Base-by-base conservation (phyloP, 1,140 invertebrate genomes). In the Musca domestica region DNA sequence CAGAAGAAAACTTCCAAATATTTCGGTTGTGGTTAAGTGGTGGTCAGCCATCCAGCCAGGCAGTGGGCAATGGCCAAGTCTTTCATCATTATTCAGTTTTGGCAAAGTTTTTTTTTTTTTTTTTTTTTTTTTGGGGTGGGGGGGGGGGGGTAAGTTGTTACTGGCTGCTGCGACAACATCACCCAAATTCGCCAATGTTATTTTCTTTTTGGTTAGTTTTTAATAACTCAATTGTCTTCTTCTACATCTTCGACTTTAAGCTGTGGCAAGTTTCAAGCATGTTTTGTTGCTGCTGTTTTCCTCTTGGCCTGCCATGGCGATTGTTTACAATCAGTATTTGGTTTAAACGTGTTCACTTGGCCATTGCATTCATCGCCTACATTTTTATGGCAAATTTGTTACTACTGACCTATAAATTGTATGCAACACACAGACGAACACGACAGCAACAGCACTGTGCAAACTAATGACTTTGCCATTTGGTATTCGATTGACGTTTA, bases 401-500 rank as follows among this genome's bases (percentile, higher is more conserved):
- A 76, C 77, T 76, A 79, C 77, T 79, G 77, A 79, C 77, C 77
- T 79, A 79, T 79, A 79, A 79, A 79, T 77, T 79, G 25, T 61
- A 61, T 61, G 56, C 56, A n/a, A 61, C 34, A 41, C 34, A 41
- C 27, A 30, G 3, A 41, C 5, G 3, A 14, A 4, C 10, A 25
- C 23, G 3, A 22, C 48, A 20, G 48, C 48, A 51, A 10, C 48
- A 51, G 15, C 47, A 48, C 9, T 51, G 4, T n/a, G 34, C 2
- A 41, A 41, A 41, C 34, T 41, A 41, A 41, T 41, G 34, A 10
- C 10, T 41, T 10, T 41, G 34, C 34, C 34, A 41, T 41, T 41
- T 41, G 34, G 34, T 10, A 41, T 41, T 41, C 34, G 34, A 41
- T 41, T 41, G 34, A 41, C 34, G 34, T 41, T 41, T 41, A 41